phyloP scores from a whole-genome alignment of 2,113 vertebrate genomes.

The Cathartes aura region DNA sequence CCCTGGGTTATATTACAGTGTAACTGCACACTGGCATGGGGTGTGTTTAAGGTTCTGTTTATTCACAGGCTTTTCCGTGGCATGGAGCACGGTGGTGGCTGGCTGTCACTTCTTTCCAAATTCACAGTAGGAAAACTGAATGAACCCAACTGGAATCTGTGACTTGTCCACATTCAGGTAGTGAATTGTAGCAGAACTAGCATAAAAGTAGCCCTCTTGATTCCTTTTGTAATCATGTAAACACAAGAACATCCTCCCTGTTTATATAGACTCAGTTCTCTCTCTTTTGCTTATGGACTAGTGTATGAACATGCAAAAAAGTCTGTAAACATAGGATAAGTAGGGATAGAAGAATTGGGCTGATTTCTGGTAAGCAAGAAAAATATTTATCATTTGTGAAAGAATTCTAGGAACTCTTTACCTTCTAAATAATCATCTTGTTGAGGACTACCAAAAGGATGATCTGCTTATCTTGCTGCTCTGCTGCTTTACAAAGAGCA shows the following conservation, averaged over 20 bases:
- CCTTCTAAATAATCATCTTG: neutral
- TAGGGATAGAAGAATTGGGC: neutral
- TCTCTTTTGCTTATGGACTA: neutral
- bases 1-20: neutral
- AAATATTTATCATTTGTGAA: neutral
- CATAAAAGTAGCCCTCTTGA: neutral
- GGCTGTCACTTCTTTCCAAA: neutral
- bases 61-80: neutral
- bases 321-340: neutral
- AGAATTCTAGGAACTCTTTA: neutral
- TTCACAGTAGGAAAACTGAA: neutral
- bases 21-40: neutral
- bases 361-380: neutral
- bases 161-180: neutral
- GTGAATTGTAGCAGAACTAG: neutral
- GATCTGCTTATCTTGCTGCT: neutral
- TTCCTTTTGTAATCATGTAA: neutral
- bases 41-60: neutral
- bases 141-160: neutral
- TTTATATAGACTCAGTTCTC: neutral
- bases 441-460: neutral
- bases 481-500: neutral
- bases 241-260: rapidly evolving
- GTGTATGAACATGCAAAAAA: neutral
- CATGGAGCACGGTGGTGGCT: neutral